phyloP scores from a whole-genome alignment of 2,113 vertebrate species.

The Burhinus bistriatus region DNA sequence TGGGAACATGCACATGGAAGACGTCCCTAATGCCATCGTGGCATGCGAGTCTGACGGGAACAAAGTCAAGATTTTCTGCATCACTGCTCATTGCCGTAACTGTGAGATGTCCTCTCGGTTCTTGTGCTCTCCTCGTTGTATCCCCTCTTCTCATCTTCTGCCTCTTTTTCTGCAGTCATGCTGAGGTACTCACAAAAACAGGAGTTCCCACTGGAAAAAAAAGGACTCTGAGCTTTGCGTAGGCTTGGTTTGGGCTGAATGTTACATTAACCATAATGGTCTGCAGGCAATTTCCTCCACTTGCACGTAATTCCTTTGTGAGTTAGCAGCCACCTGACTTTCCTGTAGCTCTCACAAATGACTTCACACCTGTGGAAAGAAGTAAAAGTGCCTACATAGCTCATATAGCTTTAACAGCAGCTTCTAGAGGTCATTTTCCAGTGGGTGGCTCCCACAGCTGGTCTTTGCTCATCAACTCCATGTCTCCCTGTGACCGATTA shows the following conservation, averaged over 20 bases:
- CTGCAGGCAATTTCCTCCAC: not conserved
- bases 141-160: not conserved
- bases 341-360: not conserved
- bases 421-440: not conserved
- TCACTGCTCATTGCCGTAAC: not conserved
- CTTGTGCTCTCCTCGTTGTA: not conserved
- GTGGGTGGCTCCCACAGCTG: not conserved
- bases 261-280: not conserved
- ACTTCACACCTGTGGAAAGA: not conserved
- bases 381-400: not conserved
- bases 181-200: not conserved
- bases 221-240: not conserved
- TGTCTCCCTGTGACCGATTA: not conserved
- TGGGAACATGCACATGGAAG: not conserved
- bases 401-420: not conserved
- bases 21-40: fast-evolving
- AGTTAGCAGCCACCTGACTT: not conserved
- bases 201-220: not conserved
- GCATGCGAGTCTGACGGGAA: not conserved
- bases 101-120: not conserved
- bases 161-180: not conserved
- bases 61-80: not conserved
- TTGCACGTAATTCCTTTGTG: not conserved
- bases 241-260: not conserved
- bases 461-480: not conserved